Base-by-base conservation (phyloP, 1,140 invertebrate species). In the Drosophila tani region DNA sequence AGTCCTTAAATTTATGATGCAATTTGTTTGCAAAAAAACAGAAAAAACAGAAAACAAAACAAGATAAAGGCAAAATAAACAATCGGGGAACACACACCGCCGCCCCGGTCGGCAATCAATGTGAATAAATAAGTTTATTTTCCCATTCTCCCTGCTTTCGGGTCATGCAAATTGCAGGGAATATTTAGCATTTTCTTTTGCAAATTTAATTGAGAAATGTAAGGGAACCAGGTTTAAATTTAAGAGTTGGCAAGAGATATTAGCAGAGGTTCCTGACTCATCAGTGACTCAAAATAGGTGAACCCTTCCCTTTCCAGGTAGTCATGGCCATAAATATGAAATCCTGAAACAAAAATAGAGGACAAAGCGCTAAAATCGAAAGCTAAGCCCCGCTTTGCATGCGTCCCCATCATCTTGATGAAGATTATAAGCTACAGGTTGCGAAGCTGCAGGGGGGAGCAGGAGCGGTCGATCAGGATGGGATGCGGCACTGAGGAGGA, bases 1-100 rank as follows among this genome's bases (percentile, higher is more conserved):
- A 57, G 38, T 60, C 59, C 38, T 49, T 14, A 82, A 75, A 82
- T 82, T 82, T 79, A 82, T 82, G 75, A 70, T 76, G 60, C 81
- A 82, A 82, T 82, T 82, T 69, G 47, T 49, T 41, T 7, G 43
- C 43, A 47, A 24, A 35, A 46, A 17, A 6, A 21, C 2, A 32
- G 24, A 38, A n/a, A 62, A 29, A 21, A 27, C 15, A 29, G 15
- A 47, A 47, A 29, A 38, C 17, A 14, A 53, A 53, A 35, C 51
- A 55, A 55, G 51, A 55, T 55, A 15, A 55, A 55, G 32, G 32
- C 17, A 38, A 55, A 55, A 55, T 55, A 55, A 55, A 55, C 51
- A 55, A 55, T 55, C 51, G 12, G n/a, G 21, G 49, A 40, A 62
- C 59, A 62, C 46, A 50, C 27, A 21, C 27, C 17, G 32, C 32